phyloP scores from a whole-genome alignment of 2,888 invertebrate genomes.

The Diabrotica balteata region DNA sequence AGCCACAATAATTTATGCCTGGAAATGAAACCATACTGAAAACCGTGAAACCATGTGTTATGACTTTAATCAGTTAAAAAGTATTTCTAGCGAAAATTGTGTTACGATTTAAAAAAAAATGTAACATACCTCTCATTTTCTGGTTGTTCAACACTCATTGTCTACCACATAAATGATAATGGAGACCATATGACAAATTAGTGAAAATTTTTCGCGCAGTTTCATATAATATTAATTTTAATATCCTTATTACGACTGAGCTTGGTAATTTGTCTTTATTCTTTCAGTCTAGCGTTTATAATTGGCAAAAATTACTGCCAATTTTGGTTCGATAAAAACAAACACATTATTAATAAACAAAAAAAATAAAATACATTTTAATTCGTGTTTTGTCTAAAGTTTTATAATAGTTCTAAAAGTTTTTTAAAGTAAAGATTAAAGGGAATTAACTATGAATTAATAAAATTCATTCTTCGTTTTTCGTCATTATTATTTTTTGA shows the following conservation, averaged over 20 bases:
- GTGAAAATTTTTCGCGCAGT: conserved; percentile 6
- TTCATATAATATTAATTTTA: conserved; percentile 19
- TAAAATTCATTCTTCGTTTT: too few relatives aligned
- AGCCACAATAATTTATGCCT: too few relatives aligned
- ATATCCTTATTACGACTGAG: conserved; percentile 16
- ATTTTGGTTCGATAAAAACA: background rate
- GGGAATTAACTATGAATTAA: too few relatives aligned
- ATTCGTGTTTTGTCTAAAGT: too few relatives aligned
- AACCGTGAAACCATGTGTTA: too few relatives aligned
- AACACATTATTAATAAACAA: background rate
- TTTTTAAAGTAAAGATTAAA: too few relatives aligned
- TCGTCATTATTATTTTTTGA: too few relatives aligned
- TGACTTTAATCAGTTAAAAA: too few relatives aligned
- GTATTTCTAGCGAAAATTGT: background rate
- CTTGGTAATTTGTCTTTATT: conserved; percentile 12
- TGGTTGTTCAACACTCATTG: conserved; percentile 11
- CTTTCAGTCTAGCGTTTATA: conserved; percentile 1
- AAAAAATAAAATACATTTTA: too few relatives aligned
- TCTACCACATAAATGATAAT: background rate
- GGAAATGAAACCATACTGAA: too few relatives aligned
- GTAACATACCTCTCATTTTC: conserved; percentile 4
- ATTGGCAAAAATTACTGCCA: background rate
- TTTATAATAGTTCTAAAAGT: too few relatives aligned
- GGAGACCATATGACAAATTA: conserved; percentile 4
- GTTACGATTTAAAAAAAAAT: background rate